Evolutionary conservation across 2,797 vertebrate genomes (phyloP), one percentile per base, ranked within the genome.

Genomic region (Channa striata): DNA sequence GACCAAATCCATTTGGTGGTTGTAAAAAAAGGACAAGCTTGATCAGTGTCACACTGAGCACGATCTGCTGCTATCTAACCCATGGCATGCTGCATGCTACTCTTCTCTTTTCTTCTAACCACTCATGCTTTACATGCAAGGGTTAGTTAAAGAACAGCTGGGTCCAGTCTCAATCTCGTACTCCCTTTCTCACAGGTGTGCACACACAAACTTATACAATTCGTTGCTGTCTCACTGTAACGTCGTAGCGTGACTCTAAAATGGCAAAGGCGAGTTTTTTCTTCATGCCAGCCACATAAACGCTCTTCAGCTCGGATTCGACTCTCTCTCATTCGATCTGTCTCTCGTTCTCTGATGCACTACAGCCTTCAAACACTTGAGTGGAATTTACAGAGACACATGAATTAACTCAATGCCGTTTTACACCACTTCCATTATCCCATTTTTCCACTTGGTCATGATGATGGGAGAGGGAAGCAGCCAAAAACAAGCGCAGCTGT

Each of bases 381-480:
- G 74, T 88, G 86, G 86, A 89, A 89, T 89, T 88, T 85, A 87
- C 83, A 82, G 79, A 88, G 85, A 90, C 89, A 89, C 86, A 86
- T 83, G 86, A 91, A 90, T 90, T 82, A 91, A 91, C 85, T 90
- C 85, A 72, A 84, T 88, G 85, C 82, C 63, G 53, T 89, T 92
- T 92, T 88, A 91, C 88, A 91, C 86, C 85, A 80, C 88, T 92
- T 89, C 91, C 89, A 91, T 92, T 87, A 91, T 90, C 83, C 86
- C 74, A 78, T 88, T 91, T 92, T 92, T 92, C 90, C 91, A 92
- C 89, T 92, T 89, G 87, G 85, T 92, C 85, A 90, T 89, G 89
- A 89, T 87, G 85, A 90, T 88, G 83, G 66, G 85, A 81, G 82
- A 82, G 78, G 74, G 87, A 88, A 87, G 85, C 74, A 30, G 69